Base-by-base conservation (phyloP, 2,888 invertebrate genomes). In the Polydrusus pterygomalis region DNA sequence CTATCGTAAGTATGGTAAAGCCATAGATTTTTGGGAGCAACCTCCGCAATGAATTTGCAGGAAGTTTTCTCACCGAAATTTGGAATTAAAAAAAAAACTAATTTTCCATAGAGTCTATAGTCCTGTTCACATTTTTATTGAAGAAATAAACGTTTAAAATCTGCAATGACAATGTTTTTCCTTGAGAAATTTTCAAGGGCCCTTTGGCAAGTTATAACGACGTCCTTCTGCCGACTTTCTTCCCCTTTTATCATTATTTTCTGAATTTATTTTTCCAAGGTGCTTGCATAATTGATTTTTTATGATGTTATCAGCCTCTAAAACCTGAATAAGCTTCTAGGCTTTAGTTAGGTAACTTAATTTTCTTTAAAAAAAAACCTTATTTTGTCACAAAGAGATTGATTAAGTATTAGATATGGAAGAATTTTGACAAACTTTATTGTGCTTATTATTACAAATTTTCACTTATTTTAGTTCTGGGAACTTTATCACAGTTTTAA, bases 1-100 rank as follows among this genome's bases (percentile, higher is more conserved):
- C 45, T 78, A 30, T 78, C 78, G 78, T 78, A 77, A 78, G 78
- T 77, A 70, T 64, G 18, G 43, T 9, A 25, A 25, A 38, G 15
- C 17, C 10, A 20, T 63, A 45, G 11, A 63, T 49, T 63, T 69
- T n/a, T 25, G 17, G 40, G 47, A 18, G 25, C n/a, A 63, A 18
- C 62, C 8, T n/a, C 18, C 18, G 47, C n/a, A 45, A n/a, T 17
- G 45, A 30, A 30, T 25, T 45, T 45, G n/a, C 0, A 25, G 30
- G 25, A 30, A 15, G 25, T 15, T 63, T 45, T 25, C 18, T 17
- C 34, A 10, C 34, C 34, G 1, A 9, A 34, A 9, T 34, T 34
- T 18, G 40, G 0, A 38, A 60, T 60, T 60, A 17, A 17, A 18
- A 17, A 9, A 18, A 51, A 51, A 20, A 51, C 45, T 3, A 6